Evolutionary conservation across 1,140 invertebrate genomes (phyloP), one percentile per base, ranked within the genome.

Genomic region (Paracyclopina nana): DNA sequence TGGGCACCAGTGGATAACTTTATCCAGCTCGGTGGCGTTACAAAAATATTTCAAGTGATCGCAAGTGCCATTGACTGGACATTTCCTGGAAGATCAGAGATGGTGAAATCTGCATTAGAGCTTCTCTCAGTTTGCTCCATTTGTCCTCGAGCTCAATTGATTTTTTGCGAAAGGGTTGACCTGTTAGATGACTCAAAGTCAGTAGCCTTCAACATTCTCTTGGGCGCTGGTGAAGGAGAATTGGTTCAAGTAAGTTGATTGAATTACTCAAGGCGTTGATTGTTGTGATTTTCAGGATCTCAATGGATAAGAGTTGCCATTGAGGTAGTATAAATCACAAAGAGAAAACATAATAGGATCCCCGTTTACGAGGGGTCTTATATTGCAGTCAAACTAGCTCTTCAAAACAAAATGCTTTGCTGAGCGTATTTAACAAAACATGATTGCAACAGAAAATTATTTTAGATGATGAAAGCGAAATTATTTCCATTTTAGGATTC

Each of bases 1-100:
- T 94, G 87, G 88, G 64, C 73, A 20, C 84, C 90, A 0, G 83
- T 91, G 6, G 80, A 87, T 60, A 75, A 86, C 57, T 72, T 94
- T 40, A 61, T 85, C 52, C 75, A 79, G 58, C 71, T 92, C 2
- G 84, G 84, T 9, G 87, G 84, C 0, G 75, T 92, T 8, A 73
- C 75, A 5, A 67, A 88, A 46, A 67, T 95, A 1, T 66, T 92
- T 27, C 78, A 84, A 63, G 78, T 92, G 1, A 80, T 94, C 46
- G 82, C 80, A n/a, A 44, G 12, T 22, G 22, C 46, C 22, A 24
- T 46, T 22, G 34, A 27, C 43, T 30, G 46, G 30, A 22, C 14
- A 6, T 14, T 46, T 18, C 11, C 60, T 55, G 66, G 58, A 55
- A 82, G 80, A 56, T 76, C 78, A 14, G 90, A 95, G 64, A 91